Conservation (phyloP, 2,797 vertebrate genomes). For the Mus spretus region DNA sequence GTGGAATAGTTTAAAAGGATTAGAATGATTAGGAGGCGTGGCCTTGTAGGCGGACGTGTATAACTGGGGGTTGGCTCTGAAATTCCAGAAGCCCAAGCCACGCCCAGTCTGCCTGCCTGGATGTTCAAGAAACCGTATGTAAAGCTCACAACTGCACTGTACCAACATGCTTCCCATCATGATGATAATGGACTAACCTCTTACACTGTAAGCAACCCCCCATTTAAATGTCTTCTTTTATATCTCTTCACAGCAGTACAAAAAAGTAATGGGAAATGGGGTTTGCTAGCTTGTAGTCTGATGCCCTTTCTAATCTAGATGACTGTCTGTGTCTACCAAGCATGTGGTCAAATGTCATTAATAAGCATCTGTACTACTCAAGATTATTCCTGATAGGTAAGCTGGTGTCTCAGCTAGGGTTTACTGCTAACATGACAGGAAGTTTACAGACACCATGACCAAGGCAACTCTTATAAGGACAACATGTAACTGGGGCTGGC, state of each 20-base stretch:
- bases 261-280: not conserved
- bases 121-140: not conserved
- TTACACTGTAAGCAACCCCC: not conserved
- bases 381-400: constrained; percentile 16
- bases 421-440: not conserved
- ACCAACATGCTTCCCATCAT: not conserved
- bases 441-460: not conserved
- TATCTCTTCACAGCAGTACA: not conserved
- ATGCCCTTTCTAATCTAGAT: not conserved
- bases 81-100: not conserved
- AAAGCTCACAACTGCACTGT: not conserved
- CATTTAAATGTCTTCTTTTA: not conserved
- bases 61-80: too few species aligned
- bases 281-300: constrained; percentile 7
- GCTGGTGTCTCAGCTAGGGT: not conserved
- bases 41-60: not conserved
- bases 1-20: not conserved
- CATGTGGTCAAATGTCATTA: not conserved
- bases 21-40: not conserved
- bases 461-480: not conserved
- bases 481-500: not conserved
- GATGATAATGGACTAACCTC: not conserved
- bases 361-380: not conserved
- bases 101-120: not conserved
- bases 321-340: not conserved